Percentiles rank a stretch among this genome's conserved stretches.
Evolutionary conservation across 2,113 vertebrate species (phyloP).

Genomic region (Cryptoleucopteryx plumbea): DNA sequence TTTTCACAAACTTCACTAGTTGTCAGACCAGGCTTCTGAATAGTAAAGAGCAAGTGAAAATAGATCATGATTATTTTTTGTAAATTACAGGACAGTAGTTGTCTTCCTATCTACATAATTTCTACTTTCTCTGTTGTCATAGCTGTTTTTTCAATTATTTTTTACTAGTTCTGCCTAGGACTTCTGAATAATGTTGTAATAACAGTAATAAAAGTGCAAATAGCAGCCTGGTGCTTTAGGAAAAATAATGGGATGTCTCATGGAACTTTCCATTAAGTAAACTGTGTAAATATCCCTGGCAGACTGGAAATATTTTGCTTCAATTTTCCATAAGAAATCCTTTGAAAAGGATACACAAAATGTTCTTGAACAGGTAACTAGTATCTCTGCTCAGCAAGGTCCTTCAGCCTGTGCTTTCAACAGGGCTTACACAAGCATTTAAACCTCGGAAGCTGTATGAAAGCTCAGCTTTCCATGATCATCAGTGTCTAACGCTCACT

Average conservation of each 20-base stretch:
- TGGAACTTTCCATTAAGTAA: background rate
- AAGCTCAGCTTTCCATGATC: background rate
- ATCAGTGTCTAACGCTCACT: background rate
- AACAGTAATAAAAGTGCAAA: background rate
- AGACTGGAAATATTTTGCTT: background rate
- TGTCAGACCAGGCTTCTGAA: background rate
- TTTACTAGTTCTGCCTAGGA: background rate
- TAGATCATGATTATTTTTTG: background rate
- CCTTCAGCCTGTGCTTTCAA: background rate
- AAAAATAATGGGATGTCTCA: background rate
- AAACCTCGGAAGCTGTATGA: background rate
- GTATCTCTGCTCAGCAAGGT: background rate
- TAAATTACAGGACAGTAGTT: background rate
- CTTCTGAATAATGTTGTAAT: background rate
- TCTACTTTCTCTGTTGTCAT: background rate
- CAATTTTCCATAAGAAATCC: background rate
- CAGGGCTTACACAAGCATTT: background rate
- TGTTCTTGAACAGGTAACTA: background rate
- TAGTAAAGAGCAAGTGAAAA: background rate
- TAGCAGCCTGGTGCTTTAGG: background rate
- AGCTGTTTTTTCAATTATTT: background rate
- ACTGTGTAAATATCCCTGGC: background rate
- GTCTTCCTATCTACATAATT: background rate
- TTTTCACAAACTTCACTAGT: background rate
- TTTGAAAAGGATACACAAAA: background rate